Evolutionary conservation across 2,888 invertebrate species (phyloP), one percentile per base, ranked within the genome.

Genomic region (Xylota sylvarum): DNA sequence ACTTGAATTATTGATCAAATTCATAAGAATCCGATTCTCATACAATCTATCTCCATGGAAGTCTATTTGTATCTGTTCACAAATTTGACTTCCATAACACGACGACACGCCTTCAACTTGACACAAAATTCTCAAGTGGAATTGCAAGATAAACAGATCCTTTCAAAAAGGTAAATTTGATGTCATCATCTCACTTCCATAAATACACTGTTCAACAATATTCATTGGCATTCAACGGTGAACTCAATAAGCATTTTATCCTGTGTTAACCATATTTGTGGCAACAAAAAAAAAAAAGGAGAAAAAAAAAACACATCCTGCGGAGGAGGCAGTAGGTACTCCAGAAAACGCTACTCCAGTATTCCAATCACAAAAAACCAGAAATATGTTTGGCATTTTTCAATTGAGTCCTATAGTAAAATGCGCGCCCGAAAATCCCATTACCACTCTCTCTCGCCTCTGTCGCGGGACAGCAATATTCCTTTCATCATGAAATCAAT

Each of bases 401-500:
- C 79, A 79, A 79, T 79, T 79, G 46, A 55, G 17, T 46, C 55
- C 23, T 37, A 35, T 52, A 56, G 19, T 12, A 19, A 14, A n/a
- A 52, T 62, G 67, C 55, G 27, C 40, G 55, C 27, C 32, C 37
- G 19, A 56, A 78, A 79, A 79, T 80, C 74, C 74, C 56, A 76
- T 76, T 73, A 76, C 69, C 64, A 43, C 56, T 27, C 35, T 46
- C 7, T 10, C 35, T n/a, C 56, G 62, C 52, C 27, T 58, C 19
- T 52, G 43, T 37, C 37, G 65, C 58, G 58, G 64, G 48, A 17
- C 60, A 60, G 56, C 10, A 65, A 74, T 85, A 81, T 80, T 76
- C 77, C 58, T 86, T 86, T 86, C 82, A 77, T 86, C 77, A 35
- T 77, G 50, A 77, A 86, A 86, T 86, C 86, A 86, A 86, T 86